Base-by-base conservation (phyloP, 1,140 invertebrate genomes). In the Heterodera carotae region DNA sequence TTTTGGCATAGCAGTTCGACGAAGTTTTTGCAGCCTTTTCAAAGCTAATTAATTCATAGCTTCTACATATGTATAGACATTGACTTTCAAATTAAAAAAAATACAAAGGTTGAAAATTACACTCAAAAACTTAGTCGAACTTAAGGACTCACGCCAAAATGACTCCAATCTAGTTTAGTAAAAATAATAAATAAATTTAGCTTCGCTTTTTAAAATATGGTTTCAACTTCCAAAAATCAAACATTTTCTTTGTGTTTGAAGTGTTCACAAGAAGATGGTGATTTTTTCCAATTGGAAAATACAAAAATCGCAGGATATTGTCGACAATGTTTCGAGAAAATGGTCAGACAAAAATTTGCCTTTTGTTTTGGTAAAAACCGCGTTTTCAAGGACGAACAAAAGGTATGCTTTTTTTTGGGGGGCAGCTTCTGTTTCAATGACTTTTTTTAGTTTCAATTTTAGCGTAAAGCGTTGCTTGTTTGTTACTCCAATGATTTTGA, bases 301-400 rank as follows among this genome's bases (percentile, higher is more conserved):
- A 71, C 69, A 33, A n/a, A n/a, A 43, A 18, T 75, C 22, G 73
- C 73, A 56, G 60, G 73, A 6, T 71, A 71, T 53, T 71, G 69
- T 39, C 25, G 29, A 33, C 18, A 25, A 25, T 71, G 69, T 48
- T 71, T 71, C 48, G 31, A 34, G 22, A 71, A 71, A 53, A 33
- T 71, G 48, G 25, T 71, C 22, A 48, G 59, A 71, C 69, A 71
- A 29, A 71, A 71, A 71, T 71, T 71, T 71, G 39, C 69, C n/a
- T 71, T 59, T 43, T 71, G 48, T 8, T 48, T 71, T 29, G 69
- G 69, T 18, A 48, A 33, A 71, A 71, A 71, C 33, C 69, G 69
- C 7, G 69, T 71, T 1, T 71, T 71, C n/a, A 71, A 71, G 39
- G 69, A 69, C n/a, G 7, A 69, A 69, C 43, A 8, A 69, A 27